phyloP scores from a whole-genome alignment of 1,140 invertebrate genomes.

The Drosophila watanabei region DNA sequence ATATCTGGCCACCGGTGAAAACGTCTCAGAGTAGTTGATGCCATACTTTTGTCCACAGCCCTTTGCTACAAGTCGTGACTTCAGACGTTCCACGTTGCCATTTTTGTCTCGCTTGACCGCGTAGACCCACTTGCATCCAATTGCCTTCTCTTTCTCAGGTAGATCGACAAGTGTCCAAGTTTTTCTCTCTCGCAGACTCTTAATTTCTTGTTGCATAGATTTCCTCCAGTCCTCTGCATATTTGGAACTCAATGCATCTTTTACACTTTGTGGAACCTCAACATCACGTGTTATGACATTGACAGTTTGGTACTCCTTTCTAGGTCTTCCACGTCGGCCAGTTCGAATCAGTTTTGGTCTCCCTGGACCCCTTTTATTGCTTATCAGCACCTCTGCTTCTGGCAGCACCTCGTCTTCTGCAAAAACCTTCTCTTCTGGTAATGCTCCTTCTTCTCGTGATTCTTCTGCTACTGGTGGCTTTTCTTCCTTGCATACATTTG shows the following conservation, averaged over 20 bases:
- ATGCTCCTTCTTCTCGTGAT: no score
- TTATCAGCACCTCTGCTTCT: neutral
- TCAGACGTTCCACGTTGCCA: no score
- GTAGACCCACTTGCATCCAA: no score
- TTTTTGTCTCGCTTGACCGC: no score
- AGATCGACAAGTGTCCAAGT: no score
- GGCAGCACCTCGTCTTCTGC: neutral
- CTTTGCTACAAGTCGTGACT: no score
- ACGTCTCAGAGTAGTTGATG: no score
- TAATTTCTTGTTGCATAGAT: neutral
- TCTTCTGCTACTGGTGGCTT: no score
- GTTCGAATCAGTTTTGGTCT: neutral
- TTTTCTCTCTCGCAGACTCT: no score
- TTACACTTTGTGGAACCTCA: neutral
- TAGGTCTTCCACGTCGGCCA: slow-evolving; percentile 5
- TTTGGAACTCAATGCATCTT: neutral
- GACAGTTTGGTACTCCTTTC: slow-evolving; percentile 1
- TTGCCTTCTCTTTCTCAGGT: no score
- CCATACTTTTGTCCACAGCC: no score
- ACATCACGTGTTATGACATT: neutral
- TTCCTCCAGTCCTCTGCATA: neutral
- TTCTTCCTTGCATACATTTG: neutral
- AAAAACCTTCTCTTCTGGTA: slow-evolving; percentile 9
- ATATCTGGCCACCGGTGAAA: no score
- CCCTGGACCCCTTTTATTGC: neutral